A percentile compares a stretch with the other conserved stretches of the same genome.
phyloP scores from a whole-genome alignment of 2,113 vertebrate genomes.

The Rhynchomys soricoides region DNA sequence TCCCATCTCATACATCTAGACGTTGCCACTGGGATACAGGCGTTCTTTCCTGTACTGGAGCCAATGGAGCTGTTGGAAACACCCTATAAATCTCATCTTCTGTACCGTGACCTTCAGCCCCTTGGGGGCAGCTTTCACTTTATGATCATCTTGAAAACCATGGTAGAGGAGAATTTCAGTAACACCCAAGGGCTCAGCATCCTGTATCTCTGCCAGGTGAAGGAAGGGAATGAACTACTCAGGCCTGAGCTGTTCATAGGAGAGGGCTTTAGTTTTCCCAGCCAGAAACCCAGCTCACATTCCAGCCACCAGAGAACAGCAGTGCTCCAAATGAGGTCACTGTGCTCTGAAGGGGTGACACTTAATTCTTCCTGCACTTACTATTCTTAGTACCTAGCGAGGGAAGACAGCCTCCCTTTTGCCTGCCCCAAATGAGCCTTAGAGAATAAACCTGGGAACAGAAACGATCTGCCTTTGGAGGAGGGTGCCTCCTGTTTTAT shows the following conservation, averaged over 20 bases:
- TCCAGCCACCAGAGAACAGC: neutral
- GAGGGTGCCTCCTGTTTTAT: constrained; percentile 37
- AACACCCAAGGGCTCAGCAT: neutral
- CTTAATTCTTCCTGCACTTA: constrained; percentile 8
- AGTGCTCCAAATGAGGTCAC: neutral
- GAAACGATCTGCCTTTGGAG: constrained; percentile 31
- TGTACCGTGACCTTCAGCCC: constrained; percentile 54
- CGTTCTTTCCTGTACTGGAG: constrained; percentile 46
- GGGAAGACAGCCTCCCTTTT: neutral
- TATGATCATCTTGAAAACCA: constrained; percentile 60
- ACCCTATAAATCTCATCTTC: constrained; percentile 62
- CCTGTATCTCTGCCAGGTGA: constrained; percentile 64
- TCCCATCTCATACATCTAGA: constrained; percentile 47
- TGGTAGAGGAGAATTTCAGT: constrained; percentile 2
- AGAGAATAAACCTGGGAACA: neutral
- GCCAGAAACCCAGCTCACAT: constrained; percentile 66
- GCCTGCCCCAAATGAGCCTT: neutral
- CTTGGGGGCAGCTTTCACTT: constrained; percentile 37
- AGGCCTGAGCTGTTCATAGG: neutral
- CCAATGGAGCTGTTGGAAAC: constrained; percentile 64
- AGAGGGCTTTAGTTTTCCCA: constrained; percentile 45
- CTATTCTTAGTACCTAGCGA: neutral
- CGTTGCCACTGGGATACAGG: constrained; percentile 51
- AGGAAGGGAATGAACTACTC: constrained; percentile 48
- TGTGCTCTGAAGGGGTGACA: neutral